Conservation (phyloP, 2,888 invertebrate genomes). For the Agonopterix subpropinquella region DNA sequence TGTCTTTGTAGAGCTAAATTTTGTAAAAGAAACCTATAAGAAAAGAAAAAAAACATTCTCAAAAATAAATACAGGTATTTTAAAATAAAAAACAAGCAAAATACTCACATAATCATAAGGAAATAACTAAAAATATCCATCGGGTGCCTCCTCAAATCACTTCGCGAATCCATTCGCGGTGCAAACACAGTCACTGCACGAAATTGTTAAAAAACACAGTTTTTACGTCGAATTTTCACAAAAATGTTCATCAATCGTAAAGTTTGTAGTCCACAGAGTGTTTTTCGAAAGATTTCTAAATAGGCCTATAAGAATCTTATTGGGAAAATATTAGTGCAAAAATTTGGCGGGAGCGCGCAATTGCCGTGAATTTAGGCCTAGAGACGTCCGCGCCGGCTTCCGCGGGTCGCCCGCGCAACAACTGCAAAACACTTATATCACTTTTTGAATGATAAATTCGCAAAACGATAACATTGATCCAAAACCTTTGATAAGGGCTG, state of each 20-base stretch:
- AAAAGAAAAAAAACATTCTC: not conserved
- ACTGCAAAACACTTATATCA: too few relatives aligned
- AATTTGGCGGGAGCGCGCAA: constrained; percentile 46
- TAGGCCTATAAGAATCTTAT: constrained; percentile 74
- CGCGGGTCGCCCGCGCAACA: constrained; percentile 14
- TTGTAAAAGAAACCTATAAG: not conserved
- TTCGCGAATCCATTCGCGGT: constrained; percentile 15
- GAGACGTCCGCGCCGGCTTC: constrained; percentile 2
- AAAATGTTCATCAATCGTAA: constrained; percentile 35
- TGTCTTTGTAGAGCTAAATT: too few relatives aligned
- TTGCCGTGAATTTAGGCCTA: constrained; percentile 60
- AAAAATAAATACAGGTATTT: not conserved
- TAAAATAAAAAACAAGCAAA: constrained; percentile 17
- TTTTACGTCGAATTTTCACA: constrained; percentile 19
- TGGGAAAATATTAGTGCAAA: constrained; percentile 52
- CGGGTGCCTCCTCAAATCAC: constrained; percentile 13
- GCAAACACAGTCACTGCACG: constrained; percentile 40
- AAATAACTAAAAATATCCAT: constrained; percentile 28
- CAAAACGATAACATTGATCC: constrained; percentile 13
- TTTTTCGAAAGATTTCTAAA: constrained; percentile 36
- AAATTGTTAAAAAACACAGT: constrained; percentile 31
- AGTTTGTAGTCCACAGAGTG: constrained; percentile 24
- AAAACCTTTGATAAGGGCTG: constrained; percentile 3
- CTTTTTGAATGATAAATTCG: not conserved
- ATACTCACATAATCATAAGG: constrained; percentile 39